Conservation (phyloP, 2,797 vertebrate species). For the Nasua narica region DNA sequence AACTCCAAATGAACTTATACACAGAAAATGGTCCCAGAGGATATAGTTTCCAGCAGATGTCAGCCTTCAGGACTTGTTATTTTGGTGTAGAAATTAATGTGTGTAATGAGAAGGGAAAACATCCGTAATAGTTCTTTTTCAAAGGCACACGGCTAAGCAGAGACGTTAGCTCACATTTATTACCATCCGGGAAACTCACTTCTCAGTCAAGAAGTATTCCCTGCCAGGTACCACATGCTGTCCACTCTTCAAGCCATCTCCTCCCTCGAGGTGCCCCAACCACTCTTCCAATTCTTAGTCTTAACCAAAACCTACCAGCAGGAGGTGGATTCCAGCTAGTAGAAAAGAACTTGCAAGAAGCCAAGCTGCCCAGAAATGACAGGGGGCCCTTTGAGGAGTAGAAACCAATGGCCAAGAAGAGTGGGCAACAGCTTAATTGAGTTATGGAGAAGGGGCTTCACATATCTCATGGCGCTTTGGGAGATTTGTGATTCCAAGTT, state of each 20-base stretch:
- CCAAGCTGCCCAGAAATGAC: neutral
- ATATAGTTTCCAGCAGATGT: neutral
- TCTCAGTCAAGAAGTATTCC: neutral
- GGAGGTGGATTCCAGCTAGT: neutral
- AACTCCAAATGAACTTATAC: neutral
- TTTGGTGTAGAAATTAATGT: neutral
- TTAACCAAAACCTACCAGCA: neutral
- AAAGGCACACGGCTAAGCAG: neutral
- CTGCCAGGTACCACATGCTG: neutral
- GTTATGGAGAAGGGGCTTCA: neutral
- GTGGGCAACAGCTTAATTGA: accelerated
- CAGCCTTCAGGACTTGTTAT: conserved; percentile 4
- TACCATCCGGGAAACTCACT: neutral
- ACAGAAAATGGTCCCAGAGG: neutral
- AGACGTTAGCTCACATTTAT: conserved; percentile 32
- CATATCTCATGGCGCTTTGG: accelerated
- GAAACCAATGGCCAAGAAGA: neutral
- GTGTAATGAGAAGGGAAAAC: conserved; percentile 1
- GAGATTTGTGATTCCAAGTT: neutral
- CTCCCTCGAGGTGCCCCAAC: too few relatives aligned
- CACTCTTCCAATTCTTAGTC: neutral
- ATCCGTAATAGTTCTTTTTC: neutral
- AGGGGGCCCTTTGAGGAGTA: neutral
- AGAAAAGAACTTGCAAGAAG: neutral
- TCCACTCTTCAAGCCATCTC: neutral